These are phyloP conservation scores for Rhagologus leucostigma DNA, from an alignment of 2,113 vertebrate species.

Conservation along the genomic window DNA sequence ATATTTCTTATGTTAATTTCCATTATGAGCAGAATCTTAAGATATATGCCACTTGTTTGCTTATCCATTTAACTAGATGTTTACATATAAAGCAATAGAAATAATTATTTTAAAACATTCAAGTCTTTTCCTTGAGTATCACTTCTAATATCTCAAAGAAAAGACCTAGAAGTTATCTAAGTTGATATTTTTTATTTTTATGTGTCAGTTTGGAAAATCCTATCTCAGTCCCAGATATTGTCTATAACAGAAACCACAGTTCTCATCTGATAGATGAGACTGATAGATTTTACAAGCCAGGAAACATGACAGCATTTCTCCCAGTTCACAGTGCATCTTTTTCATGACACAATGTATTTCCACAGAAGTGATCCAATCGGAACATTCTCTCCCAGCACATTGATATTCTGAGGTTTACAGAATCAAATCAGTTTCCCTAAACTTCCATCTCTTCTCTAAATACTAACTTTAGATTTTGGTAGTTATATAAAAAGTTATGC, in stretches of 20 bases:
- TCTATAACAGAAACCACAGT: neutral
- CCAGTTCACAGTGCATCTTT: neutral
- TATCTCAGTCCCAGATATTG: neutral
- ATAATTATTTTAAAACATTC: neutral
- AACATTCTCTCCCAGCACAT: neutral
- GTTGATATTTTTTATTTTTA: neutral
- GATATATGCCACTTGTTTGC: neutral
- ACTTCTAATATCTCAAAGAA: neutral
- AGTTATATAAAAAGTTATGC: neutral
- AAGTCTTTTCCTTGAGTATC: neutral
- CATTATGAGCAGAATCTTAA: neutral
- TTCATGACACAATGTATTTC: neutral
- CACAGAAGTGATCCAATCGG: neutral
- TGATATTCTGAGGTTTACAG: neutral
- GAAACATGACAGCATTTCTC: neutral
- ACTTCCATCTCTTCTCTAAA: neutral
- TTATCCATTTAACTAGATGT: neutral
- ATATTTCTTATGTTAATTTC: neutral
- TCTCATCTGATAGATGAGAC: neutral
- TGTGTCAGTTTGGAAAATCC: neutral
- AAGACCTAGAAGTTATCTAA: neutral
- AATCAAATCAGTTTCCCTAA: neutral
- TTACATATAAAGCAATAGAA: neutral
- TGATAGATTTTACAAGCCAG: neutral
- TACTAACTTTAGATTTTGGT: neutral